Percentiles rank a stretch among this genome's conserved stretches.
These are phyloP conservation scores for Odontesthes bonariensis DNA, from an alignment of 2,113 vertebrate genomes.

Conservation along the genomic window DNA sequence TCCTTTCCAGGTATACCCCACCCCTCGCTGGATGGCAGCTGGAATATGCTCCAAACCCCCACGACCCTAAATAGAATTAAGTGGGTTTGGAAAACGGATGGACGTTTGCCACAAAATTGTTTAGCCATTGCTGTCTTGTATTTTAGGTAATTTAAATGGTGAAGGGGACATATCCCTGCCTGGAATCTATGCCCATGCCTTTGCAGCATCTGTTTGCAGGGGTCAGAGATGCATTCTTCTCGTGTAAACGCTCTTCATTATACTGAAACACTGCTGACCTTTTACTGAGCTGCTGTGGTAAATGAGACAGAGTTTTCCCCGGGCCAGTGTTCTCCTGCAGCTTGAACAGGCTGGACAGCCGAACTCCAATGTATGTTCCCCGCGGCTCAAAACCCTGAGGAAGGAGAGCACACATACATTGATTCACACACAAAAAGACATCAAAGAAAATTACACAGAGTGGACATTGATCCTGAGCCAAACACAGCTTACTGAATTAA, in stretches of 20 bases:
- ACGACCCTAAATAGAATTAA: too few relatives aligned
- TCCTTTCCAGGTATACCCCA: too few relatives aligned
- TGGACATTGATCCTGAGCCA: slow-evolving; percentile 6
- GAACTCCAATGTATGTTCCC: slow-evolving; percentile 91
- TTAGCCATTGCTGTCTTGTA: too few relatives aligned
- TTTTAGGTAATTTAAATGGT: too few relatives aligned
- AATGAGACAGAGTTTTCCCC: slow-evolving; percentile 86
- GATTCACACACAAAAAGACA: slow-evolving; percentile 15
- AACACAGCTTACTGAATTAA: slow-evolving; percentile 40
- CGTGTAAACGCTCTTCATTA: background rate
- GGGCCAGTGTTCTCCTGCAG: slow-evolving; percentile 90
- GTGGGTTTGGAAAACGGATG: too few relatives aligned
- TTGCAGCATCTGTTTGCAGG: background rate
- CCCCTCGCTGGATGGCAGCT: too few relatives aligned
- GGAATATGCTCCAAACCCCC: too few relatives aligned
- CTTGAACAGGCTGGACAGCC: slow-evolving; percentile 87
- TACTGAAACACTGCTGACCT: slow-evolving; percentile 80
- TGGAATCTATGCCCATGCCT: too few relatives aligned
- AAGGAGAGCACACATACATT: slow-evolving; percentile 8
- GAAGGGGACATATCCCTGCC: too few relatives aligned
- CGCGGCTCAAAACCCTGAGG: slow-evolving; percentile 93
- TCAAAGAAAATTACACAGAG: slow-evolving; percentile 27
- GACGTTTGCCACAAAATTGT: too few relatives aligned
- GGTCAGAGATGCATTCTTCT: background rate
- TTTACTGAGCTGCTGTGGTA: slow-evolving; percentile 81